These are phyloP conservation scores for Drosophila kanapiae DNA, from an alignment of 1,140 invertebrate genomes.

Conservation along the genomic window DNA sequence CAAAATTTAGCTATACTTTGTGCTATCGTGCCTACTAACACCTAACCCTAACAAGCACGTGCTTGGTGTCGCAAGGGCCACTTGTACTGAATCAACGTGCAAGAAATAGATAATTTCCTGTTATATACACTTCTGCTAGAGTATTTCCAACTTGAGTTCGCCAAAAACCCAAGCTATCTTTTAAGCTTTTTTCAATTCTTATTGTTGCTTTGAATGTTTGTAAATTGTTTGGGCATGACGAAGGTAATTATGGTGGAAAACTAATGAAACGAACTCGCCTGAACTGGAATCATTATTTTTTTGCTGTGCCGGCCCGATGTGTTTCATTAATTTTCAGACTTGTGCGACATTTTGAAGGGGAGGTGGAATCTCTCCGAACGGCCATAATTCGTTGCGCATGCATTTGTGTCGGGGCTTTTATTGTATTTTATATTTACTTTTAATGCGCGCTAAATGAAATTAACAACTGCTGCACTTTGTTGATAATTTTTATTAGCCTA, in stretches of 20 bases:
- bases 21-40: too few species aligned
- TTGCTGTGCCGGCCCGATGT: not conserved
- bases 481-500: slow-evolving; percentile 63
- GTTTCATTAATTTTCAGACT: slow-evolving; percentile 50
- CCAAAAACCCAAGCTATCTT: not conserved
- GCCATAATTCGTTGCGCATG: slow-evolving; percentile 56
- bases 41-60: too few species aligned
- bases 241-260: slow-evolving; percentile 47
- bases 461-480: slow-evolving; percentile 58
- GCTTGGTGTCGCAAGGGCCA: too few species aligned
- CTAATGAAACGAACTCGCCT: slow-evolving; percentile 45
- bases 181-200: not conserved
- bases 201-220: slow-evolving; percentile 15
- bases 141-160: not conserved
- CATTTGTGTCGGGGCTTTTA: slow-evolving; percentile 39
- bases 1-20: too few species aligned
- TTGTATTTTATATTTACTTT: slow-evolving; percentile 42
- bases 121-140: not conserved
- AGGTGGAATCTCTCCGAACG: slow-evolving; percentile 29
- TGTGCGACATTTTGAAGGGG: slow-evolving; percentile 51
- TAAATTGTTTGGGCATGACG: slow-evolving; percentile 59
- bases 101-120: too few species aligned
- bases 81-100: too few species aligned
- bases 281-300: slow-evolving; percentile 35
- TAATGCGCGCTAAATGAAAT: slow-evolving; percentile 59